phyloP scores from a whole-genome alignment of 2,888 invertebrate species.

The Athetis lepigone region DNA sequence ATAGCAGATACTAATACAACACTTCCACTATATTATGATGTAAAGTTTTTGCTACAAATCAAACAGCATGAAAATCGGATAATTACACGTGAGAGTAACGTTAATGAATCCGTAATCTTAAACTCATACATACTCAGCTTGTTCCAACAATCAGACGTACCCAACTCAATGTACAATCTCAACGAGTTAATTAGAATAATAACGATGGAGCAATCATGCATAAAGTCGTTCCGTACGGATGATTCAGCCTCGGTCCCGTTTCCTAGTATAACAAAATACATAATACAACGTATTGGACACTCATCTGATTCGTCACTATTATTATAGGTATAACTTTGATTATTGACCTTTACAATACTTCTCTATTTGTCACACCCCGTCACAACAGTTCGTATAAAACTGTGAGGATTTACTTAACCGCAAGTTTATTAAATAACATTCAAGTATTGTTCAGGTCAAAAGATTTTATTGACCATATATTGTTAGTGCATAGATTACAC shows the following conservation, averaged over 20 bases:
- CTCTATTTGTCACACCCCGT: conserved; percentile 36
- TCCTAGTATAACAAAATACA: conserved; percentile 67
- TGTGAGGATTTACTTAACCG: conserved; percentile 5
- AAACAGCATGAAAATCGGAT: conserved; percentile 43
- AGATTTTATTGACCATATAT: not conserved
- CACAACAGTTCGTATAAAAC: conserved; percentile 6
- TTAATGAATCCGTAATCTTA: conserved; percentile 33
- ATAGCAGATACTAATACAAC: no score
- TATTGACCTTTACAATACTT: conserved; percentile 46
- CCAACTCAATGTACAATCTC: conserved; percentile 32
- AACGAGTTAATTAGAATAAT: conserved; percentile 58
- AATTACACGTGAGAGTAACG: conserved; percentile 33
- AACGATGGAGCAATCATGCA: conserved; percentile 67
- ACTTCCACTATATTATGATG: not conserved
- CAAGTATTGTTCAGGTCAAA: not conserved
- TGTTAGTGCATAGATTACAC: conserved; percentile 13
- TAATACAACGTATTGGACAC: conserved; percentile 57
- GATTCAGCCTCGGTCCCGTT: conserved; percentile 75
- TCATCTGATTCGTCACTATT: conserved; percentile 62
- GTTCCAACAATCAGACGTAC: conserved; percentile 18
- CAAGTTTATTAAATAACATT: not conserved
- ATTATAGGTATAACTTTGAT: conserved; percentile 38
- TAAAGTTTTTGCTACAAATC: conserved; percentile 24
- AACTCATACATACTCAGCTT: conserved; percentile 14
- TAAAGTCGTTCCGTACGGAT: conserved; percentile 73